These are phyloP conservation scores for sheep (Ovis aries) DNA, from an alignment of 2,113 vertebrate species.

Conservation along the genomic window ARS-UI_Ramb_v3.0 NC_056061.1:20896001-20896500, in stretches of 20 bases:
- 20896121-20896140: conserved; percentile 88
- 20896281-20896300: conserved; percentile 68
- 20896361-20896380: conserved; percentile 59
- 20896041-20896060: conserved; percentile 81
- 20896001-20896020: conserved; percentile 83
- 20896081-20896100: conserved; percentile 87
- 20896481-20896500: not conserved
- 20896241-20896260: conserved; percentile 48
- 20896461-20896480: not conserved
- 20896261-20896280: conserved; percentile 59
- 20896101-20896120: conserved; percentile 89
- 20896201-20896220: conserved; percentile 82
- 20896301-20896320: conserved; percentile 72
- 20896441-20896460: conserved; percentile 6
- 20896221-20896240: conserved; percentile 63
- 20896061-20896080: conserved; percentile 79
- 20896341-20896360: conserved; percentile 64
- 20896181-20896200: conserved; percentile 83
- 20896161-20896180: conserved; percentile 79
- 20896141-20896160: conserved; percentile 76
- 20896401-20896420: conserved; percentile 52
- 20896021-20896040: conserved; percentile 80
- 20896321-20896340: conserved; percentile 19
- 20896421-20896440: conserved; percentile 22
- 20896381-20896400: conserved; percentile 39